Conservation (phyloP, 1,140 invertebrate species). For the Trichonephila inaurata region DNA sequence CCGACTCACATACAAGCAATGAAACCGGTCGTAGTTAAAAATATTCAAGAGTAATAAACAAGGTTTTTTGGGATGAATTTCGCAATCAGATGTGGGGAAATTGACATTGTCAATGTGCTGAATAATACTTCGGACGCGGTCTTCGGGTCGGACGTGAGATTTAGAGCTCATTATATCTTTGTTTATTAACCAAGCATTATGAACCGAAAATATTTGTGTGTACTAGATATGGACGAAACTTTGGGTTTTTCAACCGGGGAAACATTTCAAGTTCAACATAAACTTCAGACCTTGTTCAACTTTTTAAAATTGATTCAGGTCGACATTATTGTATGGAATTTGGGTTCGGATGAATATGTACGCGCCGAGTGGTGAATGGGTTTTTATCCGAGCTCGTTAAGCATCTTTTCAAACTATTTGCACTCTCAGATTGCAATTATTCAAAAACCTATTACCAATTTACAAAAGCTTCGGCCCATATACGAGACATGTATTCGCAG, state of each 20-base stretch:
- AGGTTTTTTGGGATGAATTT: neutral
- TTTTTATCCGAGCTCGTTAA: neutral
- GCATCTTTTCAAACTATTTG: conserved; percentile 19
- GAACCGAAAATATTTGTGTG: too few relatives aligned
- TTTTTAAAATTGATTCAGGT: neutral
- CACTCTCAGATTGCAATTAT: neutral
- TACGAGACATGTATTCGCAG: neutral
- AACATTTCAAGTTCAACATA: neutral
- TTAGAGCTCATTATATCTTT: neutral
- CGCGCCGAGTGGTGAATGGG: neutral
- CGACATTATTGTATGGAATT: conserved; percentile 3
- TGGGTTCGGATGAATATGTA: conserved; percentile 38
- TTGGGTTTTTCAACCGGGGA: neutral
- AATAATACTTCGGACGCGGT: neutral
- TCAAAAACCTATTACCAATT: neutral
- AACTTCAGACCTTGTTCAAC: neutral
- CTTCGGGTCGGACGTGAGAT: neutral
- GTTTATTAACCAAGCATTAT: too few relatives aligned
- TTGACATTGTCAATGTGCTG: neutral
- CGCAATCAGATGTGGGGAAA: neutral
- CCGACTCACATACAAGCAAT: neutral
- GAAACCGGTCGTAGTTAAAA: neutral
- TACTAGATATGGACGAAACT: too few relatives aligned
- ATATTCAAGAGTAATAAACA: neutral
- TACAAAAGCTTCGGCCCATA: conserved; percentile 36